A percentile compares a stretch with the other conserved stretches of the same genome.
Evolutionary conservation across 2,888 invertebrate genomes (phyloP).

Genomic region (Diarsia dahlii): DNA sequence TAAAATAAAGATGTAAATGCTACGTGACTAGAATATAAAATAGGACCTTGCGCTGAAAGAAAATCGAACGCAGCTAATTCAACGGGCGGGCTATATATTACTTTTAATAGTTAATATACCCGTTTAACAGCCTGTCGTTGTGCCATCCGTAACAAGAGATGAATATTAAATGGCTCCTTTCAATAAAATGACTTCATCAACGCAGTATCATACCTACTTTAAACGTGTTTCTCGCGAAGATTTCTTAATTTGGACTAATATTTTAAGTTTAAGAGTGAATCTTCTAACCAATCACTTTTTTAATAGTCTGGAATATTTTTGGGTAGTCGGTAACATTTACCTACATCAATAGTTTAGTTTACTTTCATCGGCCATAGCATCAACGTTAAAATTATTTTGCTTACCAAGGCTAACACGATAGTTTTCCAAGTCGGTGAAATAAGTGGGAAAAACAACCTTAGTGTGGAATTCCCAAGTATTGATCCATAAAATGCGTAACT

Average conservation of each 20-base stretch:
- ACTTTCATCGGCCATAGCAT: neutral
- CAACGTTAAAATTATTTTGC: no score
- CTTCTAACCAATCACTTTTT: constrained; percentile 1
- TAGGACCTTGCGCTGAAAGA: constrained; percentile 44
- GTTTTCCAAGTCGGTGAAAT: neutral
- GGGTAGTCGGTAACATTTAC: no score
- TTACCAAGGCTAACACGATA: neutral
- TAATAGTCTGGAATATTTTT: no score
- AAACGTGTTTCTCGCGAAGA: constrained; percentile 52
- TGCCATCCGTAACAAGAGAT: constrained; percentile 54
- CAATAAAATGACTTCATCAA: constrained; percentile 65
- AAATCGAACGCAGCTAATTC: constrained; percentile 50
- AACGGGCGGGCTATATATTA: constrained; percentile 24
- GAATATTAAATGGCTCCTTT: constrained; percentile 61
- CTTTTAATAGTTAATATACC: constrained; percentile 46
- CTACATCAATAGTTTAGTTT: neutral
- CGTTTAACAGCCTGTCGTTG: constrained; percentile 42
- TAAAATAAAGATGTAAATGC: neutral
- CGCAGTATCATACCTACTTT: constrained; percentile 41
- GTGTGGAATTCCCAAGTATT: neutral
- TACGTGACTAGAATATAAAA: constrained; percentile 34
- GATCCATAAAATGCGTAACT: neutral
- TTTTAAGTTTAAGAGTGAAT: constrained; percentile 52
- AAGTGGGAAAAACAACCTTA: constrained; percentile 4
- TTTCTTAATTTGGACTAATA: constrained; percentile 69